These are phyloP conservation scores for Channa striata DNA, from an alignment of 2,797 vertebrate genomes.

Conservation along the genomic window DNA sequence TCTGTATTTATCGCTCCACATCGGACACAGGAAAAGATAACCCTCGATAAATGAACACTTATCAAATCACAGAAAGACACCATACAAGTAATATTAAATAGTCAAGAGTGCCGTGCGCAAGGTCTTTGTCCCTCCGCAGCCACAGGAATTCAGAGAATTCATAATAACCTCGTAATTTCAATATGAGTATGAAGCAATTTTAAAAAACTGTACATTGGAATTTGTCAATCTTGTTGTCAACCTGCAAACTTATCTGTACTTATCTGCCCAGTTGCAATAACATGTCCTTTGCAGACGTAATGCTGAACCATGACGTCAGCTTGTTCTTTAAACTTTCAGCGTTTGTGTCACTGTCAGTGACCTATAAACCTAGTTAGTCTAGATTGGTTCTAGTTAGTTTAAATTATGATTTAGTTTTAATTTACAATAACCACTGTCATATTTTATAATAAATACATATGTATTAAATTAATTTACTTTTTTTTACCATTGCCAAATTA, in stretches of 20 bases:
- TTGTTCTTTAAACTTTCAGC: not conserved
- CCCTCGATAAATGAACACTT: conserved; percentile 52
- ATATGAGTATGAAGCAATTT: conserved; percentile 40
- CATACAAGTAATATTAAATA: conserved; percentile 41
- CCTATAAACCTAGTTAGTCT: too few species aligned
- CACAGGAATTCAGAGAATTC: conserved; percentile 49
- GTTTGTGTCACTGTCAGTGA: not conserved
- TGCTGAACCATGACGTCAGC: not conserved
- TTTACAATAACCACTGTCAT: not conserved
- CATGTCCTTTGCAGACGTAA: conserved; percentile 2
- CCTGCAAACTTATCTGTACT: not conserved
- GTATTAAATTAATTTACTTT: not conserved
- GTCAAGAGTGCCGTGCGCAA: conserved; percentile 32
- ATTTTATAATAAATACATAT: not conserved
- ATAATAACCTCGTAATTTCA: conserved; percentile 55
- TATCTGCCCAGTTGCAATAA: not conserved
- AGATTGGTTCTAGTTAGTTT: not conserved
- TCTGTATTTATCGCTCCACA: conserved; percentile 26
- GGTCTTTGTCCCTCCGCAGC: conserved; percentile 34
- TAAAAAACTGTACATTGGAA: conserved; percentile 18
- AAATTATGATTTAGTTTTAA: not conserved
- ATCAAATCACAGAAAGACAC: conserved; percentile 29
- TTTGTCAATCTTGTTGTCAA: conserved; percentile 10
- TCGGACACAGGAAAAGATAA: conserved; percentile 57
- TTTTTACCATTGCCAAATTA: too few species aligned